These are phyloP conservation scores for Sebastes schlegelii DNA, from an alignment of 2,113 vertebrate genomes.

Conservation along the genomic window DNA sequence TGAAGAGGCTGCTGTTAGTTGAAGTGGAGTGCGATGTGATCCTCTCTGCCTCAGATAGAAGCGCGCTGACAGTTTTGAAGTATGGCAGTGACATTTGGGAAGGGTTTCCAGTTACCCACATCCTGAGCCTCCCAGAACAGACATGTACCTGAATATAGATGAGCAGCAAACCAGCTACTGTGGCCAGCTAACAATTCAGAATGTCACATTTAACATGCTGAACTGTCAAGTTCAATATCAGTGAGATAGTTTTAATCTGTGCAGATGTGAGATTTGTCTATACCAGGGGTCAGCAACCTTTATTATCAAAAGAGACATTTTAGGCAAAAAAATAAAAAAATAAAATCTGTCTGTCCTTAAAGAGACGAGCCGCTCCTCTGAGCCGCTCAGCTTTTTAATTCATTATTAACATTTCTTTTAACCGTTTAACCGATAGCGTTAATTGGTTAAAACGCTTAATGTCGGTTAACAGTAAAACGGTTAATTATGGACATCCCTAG, in stretches of 20 bases:
- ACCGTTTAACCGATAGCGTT: no score
- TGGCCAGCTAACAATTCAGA: conserved; percentile 27
- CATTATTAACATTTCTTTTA: no score
- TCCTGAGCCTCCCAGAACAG: conserved; percentile 57
- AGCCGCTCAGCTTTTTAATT: no score
- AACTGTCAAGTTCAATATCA: conserved; percentile 4
- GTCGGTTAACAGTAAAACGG: no score
- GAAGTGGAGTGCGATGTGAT: conserved; percentile 38
- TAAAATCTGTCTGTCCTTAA: no score
- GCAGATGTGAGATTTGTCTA: not conserved
- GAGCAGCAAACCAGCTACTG: conserved; percentile 25
- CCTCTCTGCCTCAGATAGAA: conserved; percentile 56
- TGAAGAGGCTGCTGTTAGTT: conserved; percentile 36
- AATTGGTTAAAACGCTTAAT: no score
- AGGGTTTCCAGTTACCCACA: conserved; percentile 75
- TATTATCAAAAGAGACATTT: no score
- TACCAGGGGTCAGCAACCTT: no score
- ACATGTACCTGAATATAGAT: conserved; percentile 69
- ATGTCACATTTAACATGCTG: conserved; percentile 11
- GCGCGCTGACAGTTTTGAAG: conserved; percentile 78
- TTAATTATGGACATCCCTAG: no score
- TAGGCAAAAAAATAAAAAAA: no score
- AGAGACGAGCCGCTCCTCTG: no score
- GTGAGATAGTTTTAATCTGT: conserved; percentile 21
- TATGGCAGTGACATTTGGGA: conserved; percentile 80